A percentile compares a stretch with the other conserved stretches of the same genome.
These are phyloP conservation scores for Crematogaster levior DNA, from an alignment of 2,888 invertebrate species.

Conservation along the genomic window DNA sequence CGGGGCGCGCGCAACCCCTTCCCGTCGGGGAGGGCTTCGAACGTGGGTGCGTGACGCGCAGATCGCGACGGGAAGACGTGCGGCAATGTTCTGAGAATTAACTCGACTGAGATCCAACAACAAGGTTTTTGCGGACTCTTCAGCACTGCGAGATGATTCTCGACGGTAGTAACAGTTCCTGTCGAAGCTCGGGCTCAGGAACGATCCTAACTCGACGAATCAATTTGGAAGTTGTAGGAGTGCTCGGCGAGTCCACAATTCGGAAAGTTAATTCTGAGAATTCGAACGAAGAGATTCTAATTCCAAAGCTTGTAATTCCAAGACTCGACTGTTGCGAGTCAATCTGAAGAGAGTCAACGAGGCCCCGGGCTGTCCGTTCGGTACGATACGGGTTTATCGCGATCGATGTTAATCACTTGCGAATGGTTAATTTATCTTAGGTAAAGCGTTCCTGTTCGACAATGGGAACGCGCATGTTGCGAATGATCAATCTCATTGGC, in stretches of 20 bases:
- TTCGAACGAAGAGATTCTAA: slow-evolving; percentile 13
- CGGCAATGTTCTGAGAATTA: slow-evolving; percentile 53
- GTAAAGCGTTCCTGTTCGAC: background rate
- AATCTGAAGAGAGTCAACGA: slow-evolving; percentile 44
- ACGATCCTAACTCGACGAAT: background rate
- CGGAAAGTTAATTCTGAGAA: slow-evolving; percentile 46
- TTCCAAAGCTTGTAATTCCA: slow-evolving; percentile 23
- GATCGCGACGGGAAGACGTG: slow-evolving; percentile 50
- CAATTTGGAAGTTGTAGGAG: background rate
- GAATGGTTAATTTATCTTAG: background rate
- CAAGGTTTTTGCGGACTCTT: slow-evolving; percentile 1
- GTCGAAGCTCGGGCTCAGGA: background rate
- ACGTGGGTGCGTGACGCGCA: slow-evolving; percentile 63
- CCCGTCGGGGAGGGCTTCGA: slow-evolving; percentile 25
- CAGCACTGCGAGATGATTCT: background rate
- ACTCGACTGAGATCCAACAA: slow-evolving; percentile 30
- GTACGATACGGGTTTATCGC: background rate
- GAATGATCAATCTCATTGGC: background rate
- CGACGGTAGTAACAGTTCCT: background rate
- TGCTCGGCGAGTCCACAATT: slow-evolving; percentile 34
- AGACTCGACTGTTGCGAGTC: slow-evolving; percentile 16
- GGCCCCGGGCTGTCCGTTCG: slow-evolving; percentile 15
- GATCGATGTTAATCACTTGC: background rate
- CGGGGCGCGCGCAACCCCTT: slow-evolving; percentile 60
- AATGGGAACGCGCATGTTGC: background rate